Conservation (phyloP, 2,888 invertebrate genomes). For the Diadegma fenestrale region DNA sequence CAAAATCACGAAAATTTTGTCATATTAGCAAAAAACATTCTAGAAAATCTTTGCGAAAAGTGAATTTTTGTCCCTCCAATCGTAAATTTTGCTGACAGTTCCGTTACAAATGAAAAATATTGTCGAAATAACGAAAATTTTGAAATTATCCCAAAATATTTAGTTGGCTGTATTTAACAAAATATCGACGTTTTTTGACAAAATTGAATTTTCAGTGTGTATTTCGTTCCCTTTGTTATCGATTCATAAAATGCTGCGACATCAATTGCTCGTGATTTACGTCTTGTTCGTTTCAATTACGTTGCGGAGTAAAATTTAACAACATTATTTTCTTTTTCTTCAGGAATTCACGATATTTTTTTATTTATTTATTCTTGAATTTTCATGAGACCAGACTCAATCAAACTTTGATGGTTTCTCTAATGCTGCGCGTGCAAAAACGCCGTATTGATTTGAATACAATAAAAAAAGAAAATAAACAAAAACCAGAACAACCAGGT, state of each 20-base stretch:
- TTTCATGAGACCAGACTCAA: slow-evolving; percentile 4
- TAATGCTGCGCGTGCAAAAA: slow-evolving; percentile 34
- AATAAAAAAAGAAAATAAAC: background rate
- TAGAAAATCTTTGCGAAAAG: too few relatives aligned
- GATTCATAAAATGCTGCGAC: background rate
- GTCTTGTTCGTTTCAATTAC: background rate
- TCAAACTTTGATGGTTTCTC: slow-evolving; percentile 33
- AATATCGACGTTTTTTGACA: too few relatives aligned
- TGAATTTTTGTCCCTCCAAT: too few relatives aligned
- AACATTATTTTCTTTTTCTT: background rate
- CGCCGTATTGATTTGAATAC: slow-evolving; percentile 32
- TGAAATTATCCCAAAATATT: too few relatives aligned
- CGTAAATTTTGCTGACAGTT: too few relatives aligned
- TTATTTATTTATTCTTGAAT: background rate
- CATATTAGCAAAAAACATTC: too few relatives aligned
- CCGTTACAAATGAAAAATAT: too few relatives aligned
- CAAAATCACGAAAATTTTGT: too few relatives aligned
- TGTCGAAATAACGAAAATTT: too few relatives aligned
- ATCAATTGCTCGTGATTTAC: background rate
- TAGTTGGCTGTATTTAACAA: too few relatives aligned
- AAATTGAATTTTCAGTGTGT: too few relatives aligned
- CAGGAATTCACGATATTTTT: background rate
- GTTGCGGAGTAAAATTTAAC: background rate
- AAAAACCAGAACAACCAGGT: background rate
- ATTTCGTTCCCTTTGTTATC: background rate